Percentiles rank a stretch among this genome's conserved stretches.
Conservation (phyloP, 2,113 vertebrate species). For the Macrotis lagotis region DNA sequence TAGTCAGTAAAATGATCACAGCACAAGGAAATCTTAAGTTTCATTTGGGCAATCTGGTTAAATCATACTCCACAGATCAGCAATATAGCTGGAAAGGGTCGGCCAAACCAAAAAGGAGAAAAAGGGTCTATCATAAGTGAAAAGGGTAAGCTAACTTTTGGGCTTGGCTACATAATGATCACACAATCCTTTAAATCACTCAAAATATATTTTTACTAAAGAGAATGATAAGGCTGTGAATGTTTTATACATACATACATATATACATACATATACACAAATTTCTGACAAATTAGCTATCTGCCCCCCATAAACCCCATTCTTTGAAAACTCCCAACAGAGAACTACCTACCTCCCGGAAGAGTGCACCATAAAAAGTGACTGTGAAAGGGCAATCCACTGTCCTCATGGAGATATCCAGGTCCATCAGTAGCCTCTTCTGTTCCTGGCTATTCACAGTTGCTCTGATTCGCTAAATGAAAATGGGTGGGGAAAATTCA, state of each 20-base stretch:
- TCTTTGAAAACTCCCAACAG: not conserved
- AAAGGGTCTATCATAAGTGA: too few species aligned
- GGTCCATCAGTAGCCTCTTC: conserved; percentile 96
- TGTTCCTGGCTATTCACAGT: conserved; percentile 98
- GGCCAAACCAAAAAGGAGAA: not conserved
- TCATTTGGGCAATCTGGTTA: not conserved
- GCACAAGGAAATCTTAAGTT: not conserved
- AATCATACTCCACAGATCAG: not conserved
- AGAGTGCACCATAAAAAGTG: conserved; percentile 95
- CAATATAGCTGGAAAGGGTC: not conserved
- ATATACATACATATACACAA: not conserved
- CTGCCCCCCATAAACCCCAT: not conserved
- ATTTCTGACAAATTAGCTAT: not conserved
- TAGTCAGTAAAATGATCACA: not conserved
- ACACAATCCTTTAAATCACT: not conserved
- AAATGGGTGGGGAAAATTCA: not conserved
- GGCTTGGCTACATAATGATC: too few species aligned
- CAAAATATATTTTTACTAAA: not conserved
- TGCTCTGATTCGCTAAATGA: conserved; percentile 91
- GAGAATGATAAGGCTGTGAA: not conserved
- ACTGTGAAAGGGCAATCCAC: conserved; percentile 97
- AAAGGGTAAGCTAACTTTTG: not conserved
- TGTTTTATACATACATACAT: accelerated
- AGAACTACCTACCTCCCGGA: conserved; percentile 91
- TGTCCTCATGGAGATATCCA: conserved; percentile 98